A percentile compares a stretch with the other conserved stretches of the same genome.
phyloP scores from a whole-genome alignment of 2,888 invertebrate genomes.

The Agrochola litura region DNA sequence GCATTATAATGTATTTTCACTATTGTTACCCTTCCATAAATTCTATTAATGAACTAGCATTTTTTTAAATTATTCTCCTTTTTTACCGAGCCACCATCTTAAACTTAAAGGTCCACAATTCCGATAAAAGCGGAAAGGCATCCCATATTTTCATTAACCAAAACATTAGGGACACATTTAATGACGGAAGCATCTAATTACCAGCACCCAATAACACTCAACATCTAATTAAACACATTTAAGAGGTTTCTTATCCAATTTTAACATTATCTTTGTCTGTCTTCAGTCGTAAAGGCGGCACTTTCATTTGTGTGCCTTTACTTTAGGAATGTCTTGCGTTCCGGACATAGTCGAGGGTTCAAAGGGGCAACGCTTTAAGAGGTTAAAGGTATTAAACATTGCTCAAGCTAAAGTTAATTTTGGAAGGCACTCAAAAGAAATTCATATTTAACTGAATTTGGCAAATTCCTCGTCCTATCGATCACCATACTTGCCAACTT shows the following conservation, averaged over 20 bases:
- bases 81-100: background rate
- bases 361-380: conserved; percentile 37
- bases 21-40: background rate
- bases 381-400: conserved; percentile 45
- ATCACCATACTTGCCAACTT: background rate
- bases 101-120: background rate
- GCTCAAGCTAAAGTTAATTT: conserved; percentile 20
- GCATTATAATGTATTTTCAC: background rate
- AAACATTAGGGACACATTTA: conserved; percentile 22
- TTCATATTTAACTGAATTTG: conserved; percentile 4
- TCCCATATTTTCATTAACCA: background rate
- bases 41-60: background rate
- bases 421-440: background rate
- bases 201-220: conserved; percentile 48
- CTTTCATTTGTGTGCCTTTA: conserved; percentile 50
- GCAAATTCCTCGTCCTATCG: background rate
- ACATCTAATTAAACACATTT: conserved; percentile 53
- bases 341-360: conserved; percentile 48
- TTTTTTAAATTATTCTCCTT: no score
- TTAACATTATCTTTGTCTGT: conserved; percentile 42
- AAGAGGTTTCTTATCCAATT: conserved; percentile 45
- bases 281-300: conserved; percentile 56
- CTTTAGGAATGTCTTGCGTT: conserved; percentile 41
- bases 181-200: conserved; percentile 48
- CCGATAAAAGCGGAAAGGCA: conserved; percentile 5